These are phyloP conservation scores for Anas bahamensis DNA, from an alignment of 2,797 vertebrate species.

Conservation along the genomic window DNA sequence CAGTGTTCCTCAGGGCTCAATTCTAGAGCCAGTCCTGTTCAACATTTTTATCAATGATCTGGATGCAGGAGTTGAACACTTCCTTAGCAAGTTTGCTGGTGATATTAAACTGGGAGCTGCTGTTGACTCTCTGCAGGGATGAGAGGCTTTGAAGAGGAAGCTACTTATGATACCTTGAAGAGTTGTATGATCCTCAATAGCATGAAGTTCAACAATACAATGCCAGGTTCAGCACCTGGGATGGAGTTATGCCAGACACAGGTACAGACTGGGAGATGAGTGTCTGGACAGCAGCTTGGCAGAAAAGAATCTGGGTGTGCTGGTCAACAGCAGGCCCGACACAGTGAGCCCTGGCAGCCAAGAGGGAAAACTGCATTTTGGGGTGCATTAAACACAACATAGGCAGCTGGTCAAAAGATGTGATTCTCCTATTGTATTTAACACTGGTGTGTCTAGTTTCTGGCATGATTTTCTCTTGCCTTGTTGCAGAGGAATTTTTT, in stretches of 20 bases:
- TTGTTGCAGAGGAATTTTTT: neutral
- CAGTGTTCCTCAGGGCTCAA: neutral
- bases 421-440: too few relatives aligned
- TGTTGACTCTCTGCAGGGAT: neutral
- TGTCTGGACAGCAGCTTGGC: too few relatives aligned
- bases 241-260: too few relatives aligned
- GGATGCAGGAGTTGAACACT: neutral
- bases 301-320: too few relatives aligned
- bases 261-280: too few relatives aligned
- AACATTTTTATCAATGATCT: neutral
- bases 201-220: neutral
- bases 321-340: too few relatives aligned
- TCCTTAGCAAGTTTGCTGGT: neutral
- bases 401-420: too few relatives aligned
- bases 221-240: too few relatives aligned
- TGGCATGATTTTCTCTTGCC: neutral
- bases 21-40: neutral
- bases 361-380: too few relatives aligned
- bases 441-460: neutral
- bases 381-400: too few relatives aligned
- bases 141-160: neutral
- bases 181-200: neutral
- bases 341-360: too few relatives aligned
- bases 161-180: neutral
- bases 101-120: neutral